Conservation (phyloP, 1,140 invertebrate species). For the Meteorus sp. region DNA sequence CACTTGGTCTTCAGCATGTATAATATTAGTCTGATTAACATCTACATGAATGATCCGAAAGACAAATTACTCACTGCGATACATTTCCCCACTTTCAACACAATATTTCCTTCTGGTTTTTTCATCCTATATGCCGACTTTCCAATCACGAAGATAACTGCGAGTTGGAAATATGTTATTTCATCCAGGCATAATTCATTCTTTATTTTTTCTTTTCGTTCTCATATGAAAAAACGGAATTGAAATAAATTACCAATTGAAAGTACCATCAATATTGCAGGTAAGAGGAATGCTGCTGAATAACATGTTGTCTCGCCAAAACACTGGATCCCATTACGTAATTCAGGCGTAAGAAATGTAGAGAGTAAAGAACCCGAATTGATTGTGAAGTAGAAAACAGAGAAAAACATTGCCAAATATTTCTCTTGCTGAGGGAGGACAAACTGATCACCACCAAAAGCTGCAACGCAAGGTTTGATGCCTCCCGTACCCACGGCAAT, state of each 20-base stretch:
- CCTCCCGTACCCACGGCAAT: slow-evolving; percentile 92
- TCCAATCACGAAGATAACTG: slow-evolving; percentile 82
- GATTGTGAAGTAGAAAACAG: slow-evolving; percentile 92
- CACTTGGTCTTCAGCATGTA: no score
- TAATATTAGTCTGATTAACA: no score
- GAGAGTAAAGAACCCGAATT: slow-evolving; percentile 91
- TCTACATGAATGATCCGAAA: no score
- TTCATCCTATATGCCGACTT: slow-evolving; percentile 76
- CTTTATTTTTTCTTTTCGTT: no score
- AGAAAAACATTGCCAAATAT: slow-evolving; percentile 85
- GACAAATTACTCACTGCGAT: slow-evolving; percentile 83
- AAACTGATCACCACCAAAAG: slow-evolving; percentile 98
- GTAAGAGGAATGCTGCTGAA: slow-evolving; percentile 89
- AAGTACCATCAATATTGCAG: slow-evolving; percentile 81
- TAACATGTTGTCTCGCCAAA: slow-evolving; percentile 83
- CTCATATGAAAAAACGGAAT: no score
- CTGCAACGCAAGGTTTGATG: slow-evolving; percentile 96
- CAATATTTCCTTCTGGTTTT: slow-evolving; percentile 80
- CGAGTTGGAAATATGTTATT: slow-evolving; percentile 46
- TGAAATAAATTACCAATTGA: slow-evolving; percentile 68
- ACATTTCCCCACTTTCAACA: slow-evolving; percentile 76
- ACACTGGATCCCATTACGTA: slow-evolving; percentile 81
- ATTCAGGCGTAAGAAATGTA: slow-evolving; percentile 84
- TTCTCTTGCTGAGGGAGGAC: slow-evolving; percentile 74
- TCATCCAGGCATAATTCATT: neutral